Evolutionary conservation across 2,888 invertebrate genomes (phyloP).

Genomic region (Pegoplata infirma): DNA sequence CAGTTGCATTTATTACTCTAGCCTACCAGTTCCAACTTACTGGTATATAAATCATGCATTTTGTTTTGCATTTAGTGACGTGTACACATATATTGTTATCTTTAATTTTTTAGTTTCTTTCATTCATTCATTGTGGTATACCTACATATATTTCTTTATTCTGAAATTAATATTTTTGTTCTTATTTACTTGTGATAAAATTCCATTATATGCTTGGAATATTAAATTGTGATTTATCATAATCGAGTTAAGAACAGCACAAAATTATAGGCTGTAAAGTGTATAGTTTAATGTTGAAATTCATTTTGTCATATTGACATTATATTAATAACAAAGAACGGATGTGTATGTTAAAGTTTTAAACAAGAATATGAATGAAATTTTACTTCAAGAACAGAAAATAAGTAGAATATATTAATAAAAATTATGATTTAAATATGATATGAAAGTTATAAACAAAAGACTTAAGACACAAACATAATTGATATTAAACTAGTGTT

Average conservation of each 20-base stretch:
- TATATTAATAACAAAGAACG: constrained; percentile 61
- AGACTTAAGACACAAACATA: constrained; percentile 34
- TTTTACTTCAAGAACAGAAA: constrained; percentile 25
- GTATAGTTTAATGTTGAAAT: constrained; percentile 59
- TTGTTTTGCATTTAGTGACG: constrained; percentile 57
- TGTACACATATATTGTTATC: constrained; percentile 44
- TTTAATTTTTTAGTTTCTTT: constrained; percentile 12
- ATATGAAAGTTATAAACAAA: constrained; percentile 20
- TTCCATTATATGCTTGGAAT: constrained; percentile 58
- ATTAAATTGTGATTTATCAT: constrained; percentile 31
- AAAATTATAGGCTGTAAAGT: constrained; percentile 62
- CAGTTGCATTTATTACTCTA: background rate
- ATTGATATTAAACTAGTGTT: no score
- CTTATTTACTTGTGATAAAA: constrained; percentile 63
- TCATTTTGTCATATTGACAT: constrained; percentile 57
- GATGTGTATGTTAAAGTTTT: constrained; percentile 63
- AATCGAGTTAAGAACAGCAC: background rate
- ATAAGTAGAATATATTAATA: constrained; percentile 44
- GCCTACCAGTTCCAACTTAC: background rate
- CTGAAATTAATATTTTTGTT: constrained; percentile 43
- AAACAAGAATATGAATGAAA: constrained; percentile 42
- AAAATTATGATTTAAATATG: constrained; percentile 41
- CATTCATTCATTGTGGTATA: background rate
- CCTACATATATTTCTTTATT: constrained; percentile 3
- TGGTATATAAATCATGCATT: constrained; percentile 51